A percentile compares a stretch with the other conserved stretches of the same genome.
phyloP scores from a whole-genome alignment of 30 jellyfish, hydroid and myxozoan species.

The Pseudorhiza aurosa region DNA sequence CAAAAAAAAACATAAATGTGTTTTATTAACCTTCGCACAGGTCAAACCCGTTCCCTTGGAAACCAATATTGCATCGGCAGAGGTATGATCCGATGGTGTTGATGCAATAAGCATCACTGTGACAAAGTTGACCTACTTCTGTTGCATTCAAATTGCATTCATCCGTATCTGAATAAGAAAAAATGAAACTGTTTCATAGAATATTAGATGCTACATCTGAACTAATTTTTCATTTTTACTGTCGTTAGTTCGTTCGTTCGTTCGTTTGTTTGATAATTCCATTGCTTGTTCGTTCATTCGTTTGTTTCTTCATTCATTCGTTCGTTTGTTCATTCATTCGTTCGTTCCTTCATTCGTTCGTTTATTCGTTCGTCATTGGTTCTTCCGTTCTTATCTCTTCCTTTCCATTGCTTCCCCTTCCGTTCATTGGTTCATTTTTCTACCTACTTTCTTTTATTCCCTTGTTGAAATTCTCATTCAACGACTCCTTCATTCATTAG shows the following conservation, averaged over 20 bases:
- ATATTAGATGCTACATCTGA: not conserved
- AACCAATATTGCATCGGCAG: conserved; percentile 54
- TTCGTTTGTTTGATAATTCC: not conserved
- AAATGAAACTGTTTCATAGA: not conserved
- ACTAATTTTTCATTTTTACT: not conserved
- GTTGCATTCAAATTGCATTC: conserved; percentile 44
- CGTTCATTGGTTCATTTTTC: too few species aligned
- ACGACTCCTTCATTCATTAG: too few species aligned
- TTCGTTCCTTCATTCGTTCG: not conserved
- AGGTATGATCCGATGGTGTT: conserved; percentile 60
- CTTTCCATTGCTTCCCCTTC: too few species aligned
- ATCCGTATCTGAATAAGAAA: conserved; percentile 26
- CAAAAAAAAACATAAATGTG: too few species aligned
- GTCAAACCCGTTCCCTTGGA: conserved; percentile 52
- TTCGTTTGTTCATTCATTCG: not conserved
- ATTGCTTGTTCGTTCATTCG: not conserved
- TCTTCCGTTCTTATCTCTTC: too few species aligned
- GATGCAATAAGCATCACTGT: conserved; percentile 45
- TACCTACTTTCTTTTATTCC: too few species aligned
- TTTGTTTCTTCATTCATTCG: not conserved
- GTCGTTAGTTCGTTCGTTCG: not conserved
- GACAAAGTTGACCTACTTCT: conserved; percentile 41
- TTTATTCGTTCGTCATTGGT: not conserved
- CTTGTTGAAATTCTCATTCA: too few species aligned
- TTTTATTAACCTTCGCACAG: conserved; percentile 31